Base-by-base conservation (phyloP, 2,888 invertebrate species). In the Eugnorisma glareosa region DNA sequence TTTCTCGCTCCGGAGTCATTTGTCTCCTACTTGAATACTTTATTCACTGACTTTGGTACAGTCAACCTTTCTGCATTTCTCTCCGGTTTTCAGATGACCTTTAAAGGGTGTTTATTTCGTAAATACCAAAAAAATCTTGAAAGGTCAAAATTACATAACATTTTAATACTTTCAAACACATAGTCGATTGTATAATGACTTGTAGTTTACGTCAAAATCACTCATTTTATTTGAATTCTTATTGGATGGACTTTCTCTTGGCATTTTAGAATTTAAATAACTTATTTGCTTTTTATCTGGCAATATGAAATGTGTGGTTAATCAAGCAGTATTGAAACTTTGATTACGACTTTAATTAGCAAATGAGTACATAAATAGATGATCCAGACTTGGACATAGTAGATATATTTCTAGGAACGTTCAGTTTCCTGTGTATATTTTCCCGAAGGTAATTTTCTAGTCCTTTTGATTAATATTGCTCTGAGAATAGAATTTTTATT, bases 21-120 rank as follows among this genome's bases (percentile, higher is more conserved):
- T 82, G 73, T 90, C 85, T 86, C 84, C 79, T 78, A 80, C 83
- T 88, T 85, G 88, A 89, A 89, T 90, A 88, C 88, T 88, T 91
- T 91, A 91, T 90, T 89, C 86, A 89, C 86, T 83, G 89, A 88
- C 84, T 88, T 88, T 80, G 73, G 73, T 78, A 85, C 78, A 75
- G 79, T 80, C 81, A 85, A 86, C 87, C 84, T 89, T 88, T 89
- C 82, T 84, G 81, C 74, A 81, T 76, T 76, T 83, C 71, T 75
- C 71, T 70, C 40, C 63, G 31, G 74, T 88, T 82, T 64, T 75
- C 63, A 81, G 10, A 81, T 75, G 63, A 64, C 54, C 54, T 81
- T 81, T 75, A 64, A 57, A 64, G 31, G 37, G 15, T n/a, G 18
- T 54, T 63, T 43, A 77, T 81, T 81, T 37, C 1, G n/a, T 51